Conservation (phyloP, 2,113 vertebrate genomes). For the Tauraco erythrolophus region DNA sequence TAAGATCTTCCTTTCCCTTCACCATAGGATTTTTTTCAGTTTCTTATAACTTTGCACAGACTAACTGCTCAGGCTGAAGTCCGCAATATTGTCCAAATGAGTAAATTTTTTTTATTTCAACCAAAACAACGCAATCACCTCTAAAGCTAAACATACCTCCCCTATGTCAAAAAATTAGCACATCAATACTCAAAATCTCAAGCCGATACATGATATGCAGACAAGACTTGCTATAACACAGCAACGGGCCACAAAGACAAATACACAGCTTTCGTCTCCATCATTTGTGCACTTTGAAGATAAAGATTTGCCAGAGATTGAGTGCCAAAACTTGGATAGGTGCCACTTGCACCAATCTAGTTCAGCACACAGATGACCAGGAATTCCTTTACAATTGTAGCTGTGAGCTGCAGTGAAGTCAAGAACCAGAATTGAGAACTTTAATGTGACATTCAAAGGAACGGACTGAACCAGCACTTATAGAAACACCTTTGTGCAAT, state of each 20-base stretch:
- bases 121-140: background rate
- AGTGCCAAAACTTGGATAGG: background rate
- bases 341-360: background rate
- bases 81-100: background rate
- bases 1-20: background rate
- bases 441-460: background rate
- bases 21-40: background rate
- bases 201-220: background rate
- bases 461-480: background rate
- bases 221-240: background rate
- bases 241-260: background rate
- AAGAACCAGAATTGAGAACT: background rate
- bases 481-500: background rate
- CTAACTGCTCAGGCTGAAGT: background rate
- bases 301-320: background rate
- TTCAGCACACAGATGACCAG: background rate
- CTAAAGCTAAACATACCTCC: background rate
- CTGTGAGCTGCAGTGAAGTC: background rate
- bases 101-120: background rate
- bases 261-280: background rate
- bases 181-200: background rate
- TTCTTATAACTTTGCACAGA: background rate
- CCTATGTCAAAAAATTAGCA: background rate
- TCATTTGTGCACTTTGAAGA: background rate
- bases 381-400: background rate